Conservation (phyloP, 2,113 vertebrate species). For the Oxyruncus cristatus region DNA sequence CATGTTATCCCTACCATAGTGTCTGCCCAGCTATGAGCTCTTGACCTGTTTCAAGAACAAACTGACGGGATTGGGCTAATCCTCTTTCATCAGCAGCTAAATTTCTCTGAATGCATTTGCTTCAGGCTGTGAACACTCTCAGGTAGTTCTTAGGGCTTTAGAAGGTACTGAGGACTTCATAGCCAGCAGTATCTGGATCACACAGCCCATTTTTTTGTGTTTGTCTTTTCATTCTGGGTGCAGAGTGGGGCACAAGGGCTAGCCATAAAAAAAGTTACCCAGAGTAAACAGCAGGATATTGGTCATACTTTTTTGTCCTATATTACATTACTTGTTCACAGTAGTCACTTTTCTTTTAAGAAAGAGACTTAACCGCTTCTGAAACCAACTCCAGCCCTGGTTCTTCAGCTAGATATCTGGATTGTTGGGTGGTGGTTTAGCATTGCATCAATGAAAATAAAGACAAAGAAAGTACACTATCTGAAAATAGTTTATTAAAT, state of each 20-base stretch:
- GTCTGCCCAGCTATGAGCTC: background rate
- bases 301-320: background rate
- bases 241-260: background rate
- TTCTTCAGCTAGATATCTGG: background rate
- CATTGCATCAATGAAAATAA: background rate
- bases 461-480: background rate
- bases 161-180: background rate
- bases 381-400: background rate
- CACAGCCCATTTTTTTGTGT: background rate
- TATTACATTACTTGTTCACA: background rate
- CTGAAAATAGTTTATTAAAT: background rate
- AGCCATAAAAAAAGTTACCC: background rate
- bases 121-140: background rate
- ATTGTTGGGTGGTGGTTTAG: background rate
- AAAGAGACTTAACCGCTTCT: background rate
- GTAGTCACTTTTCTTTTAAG: background rate
- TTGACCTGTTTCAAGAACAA: background rate
- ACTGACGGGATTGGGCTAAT: background rate
- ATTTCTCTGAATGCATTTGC: background rate
- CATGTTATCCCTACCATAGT: background rate
- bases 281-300: background rate
- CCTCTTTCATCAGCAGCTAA: background rate
- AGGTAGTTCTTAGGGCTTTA: background rate
- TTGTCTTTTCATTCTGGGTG: background rate
- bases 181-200: background rate